These are phyloP conservation scores for Meghimatium bilineatum DNA, from an alignment of 2,888 invertebrate genomes.

Conservation along the genomic window DNA sequence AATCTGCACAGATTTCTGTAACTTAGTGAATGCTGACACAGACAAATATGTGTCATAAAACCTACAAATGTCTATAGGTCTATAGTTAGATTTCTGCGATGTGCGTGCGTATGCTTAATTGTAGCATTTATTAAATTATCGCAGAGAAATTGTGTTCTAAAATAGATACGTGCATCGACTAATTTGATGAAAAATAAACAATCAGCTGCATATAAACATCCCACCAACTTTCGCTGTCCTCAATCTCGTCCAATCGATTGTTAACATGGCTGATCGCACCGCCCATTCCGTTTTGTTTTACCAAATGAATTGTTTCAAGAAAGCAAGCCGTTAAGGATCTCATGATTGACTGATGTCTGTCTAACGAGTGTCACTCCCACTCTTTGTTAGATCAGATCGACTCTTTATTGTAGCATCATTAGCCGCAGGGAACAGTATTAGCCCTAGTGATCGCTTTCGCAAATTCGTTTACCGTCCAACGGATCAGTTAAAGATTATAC, in stretches of 20 bases:
- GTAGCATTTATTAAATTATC: neutral
- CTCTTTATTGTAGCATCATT: slow-evolving; percentile 25
- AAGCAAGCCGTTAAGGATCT: neutral
- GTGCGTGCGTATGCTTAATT: neutral
- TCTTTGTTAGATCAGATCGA: slow-evolving; percentile 1
- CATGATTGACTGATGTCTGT: slow-evolving; percentile 23
- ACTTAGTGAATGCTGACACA: too few species aligned
- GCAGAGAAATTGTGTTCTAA: neutral
- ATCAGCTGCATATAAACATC: slow-evolving; percentile 10
- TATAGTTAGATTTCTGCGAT: too few species aligned
- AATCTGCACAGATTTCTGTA: too few species aligned
- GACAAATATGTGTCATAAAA: too few species aligned
- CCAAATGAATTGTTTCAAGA: neutral
- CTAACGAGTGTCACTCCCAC: slow-evolving; percentile 28
- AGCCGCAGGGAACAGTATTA: slow-evolving; percentile 12
- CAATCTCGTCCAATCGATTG: slow-evolving; percentile 40
- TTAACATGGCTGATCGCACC: slow-evolving; percentile 28
- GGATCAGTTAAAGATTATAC: slow-evolving; percentile 8
- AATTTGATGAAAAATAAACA: slow-evolving; percentile 37
- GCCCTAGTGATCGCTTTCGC: slow-evolving; percentile 6
- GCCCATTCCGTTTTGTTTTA: slow-evolving; percentile 35
- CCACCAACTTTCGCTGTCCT: neutral
- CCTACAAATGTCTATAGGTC: too few species aligned
- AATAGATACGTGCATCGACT: neutral
- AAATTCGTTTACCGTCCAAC: slow-evolving; percentile 15